phyloP scores from a whole-genome alignment of 2,113 vertebrate species.

The Heterotilapia buettikoferi region DNA sequence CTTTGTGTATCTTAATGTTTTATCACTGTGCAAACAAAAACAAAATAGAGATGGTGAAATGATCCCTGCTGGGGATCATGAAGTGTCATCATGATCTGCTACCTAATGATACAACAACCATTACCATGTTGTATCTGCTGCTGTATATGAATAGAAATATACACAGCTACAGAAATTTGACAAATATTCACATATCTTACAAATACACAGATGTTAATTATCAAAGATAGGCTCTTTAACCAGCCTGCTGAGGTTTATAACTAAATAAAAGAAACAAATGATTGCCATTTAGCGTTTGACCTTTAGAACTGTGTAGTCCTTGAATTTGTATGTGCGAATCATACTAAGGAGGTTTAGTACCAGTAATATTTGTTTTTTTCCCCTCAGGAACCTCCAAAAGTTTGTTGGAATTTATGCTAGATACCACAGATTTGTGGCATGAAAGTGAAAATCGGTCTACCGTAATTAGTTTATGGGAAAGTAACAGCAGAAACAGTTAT shows the following conservation, averaged over 20 bases:
- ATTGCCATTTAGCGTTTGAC: neutral
- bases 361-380: neutral
- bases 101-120: neutral
- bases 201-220: neutral
- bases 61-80: neutral
- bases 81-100: neutral
- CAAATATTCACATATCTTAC: neutral
- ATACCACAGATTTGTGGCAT: neutral
- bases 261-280: neutral
- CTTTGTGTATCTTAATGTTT: neutral
- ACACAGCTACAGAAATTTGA: neutral
- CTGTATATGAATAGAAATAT: neutral
- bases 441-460: neutral
- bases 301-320: neutral
- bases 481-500: neutral
- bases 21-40: constrained; percentile 19
- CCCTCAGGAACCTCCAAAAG: neutral
- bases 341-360: neutral
- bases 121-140: neutral
- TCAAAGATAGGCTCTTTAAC: neutral
- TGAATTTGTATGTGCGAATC: neutral
- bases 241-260: neutral
- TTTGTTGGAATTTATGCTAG: neutral
- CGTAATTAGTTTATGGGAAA: neutral
- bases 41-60: neutral